Evolutionary conservation across 1,140 invertebrate genomes (phyloP).

Genomic region (Drosophila willistoni): DNA sequence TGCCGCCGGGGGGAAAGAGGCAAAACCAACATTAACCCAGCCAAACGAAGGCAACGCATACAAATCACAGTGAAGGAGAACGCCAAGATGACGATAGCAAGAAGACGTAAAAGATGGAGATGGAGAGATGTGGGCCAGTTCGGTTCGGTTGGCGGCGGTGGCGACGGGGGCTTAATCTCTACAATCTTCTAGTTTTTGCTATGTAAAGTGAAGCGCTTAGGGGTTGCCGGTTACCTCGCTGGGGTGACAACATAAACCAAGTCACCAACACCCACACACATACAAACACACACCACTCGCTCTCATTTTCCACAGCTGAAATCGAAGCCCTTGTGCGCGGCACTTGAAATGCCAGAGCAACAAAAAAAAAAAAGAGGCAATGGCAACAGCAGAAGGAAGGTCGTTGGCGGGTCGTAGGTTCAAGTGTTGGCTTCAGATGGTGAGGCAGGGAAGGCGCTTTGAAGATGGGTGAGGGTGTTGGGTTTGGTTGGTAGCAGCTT

Average conservation of each 20-base stretch:
- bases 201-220: constrained; percentile 73
- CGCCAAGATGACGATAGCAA: constrained; percentile 19
- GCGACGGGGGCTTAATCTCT: constrained; percentile 53
- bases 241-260: constrained; percentile 64
- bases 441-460: neutral
- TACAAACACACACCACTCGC: constrained; percentile 13
- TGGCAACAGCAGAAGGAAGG: constrained; percentile 26
- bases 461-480: neutral
- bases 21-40: constrained; percentile 57
- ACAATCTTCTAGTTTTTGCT: constrained; percentile 76
- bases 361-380: constrained; percentile 51
- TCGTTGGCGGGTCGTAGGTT: constrained; percentile 27
- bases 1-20: constrained; percentile 27
- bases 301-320: constrained; percentile 52
- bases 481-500: constrained; percentile 25
- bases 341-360: constrained; percentile 53
- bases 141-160: neutral
- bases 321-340: constrained; percentile 64
- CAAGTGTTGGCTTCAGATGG: constrained; percentile 41
- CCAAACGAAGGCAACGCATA: constrained; percentile 66
- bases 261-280: constrained; percentile 25
- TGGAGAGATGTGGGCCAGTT: constrained; percentile 15
- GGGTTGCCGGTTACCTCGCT: constrained; percentile 38
- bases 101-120: constrained; percentile 29
- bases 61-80: constrained; percentile 56